Evolutionary conservation across 2,888 invertebrate genomes (phyloP), one percentile per base, ranked within the genome.

Genomic region (Oligia latruncula): DNA sequence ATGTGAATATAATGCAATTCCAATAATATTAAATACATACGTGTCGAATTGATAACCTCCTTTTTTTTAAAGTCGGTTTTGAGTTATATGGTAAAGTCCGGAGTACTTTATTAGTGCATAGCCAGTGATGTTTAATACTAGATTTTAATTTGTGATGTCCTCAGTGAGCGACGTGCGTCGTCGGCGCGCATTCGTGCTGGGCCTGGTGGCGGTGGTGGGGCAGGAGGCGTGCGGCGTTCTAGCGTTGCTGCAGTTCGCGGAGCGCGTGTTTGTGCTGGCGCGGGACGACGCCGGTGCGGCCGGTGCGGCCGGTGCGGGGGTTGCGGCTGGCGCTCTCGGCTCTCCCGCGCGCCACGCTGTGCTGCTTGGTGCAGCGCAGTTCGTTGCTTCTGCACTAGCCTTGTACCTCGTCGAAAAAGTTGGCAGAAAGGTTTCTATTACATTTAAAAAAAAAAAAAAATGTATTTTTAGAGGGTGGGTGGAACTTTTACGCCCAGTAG

Each of bases 181-280:
- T 0, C 92, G 94, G 0, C 92, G 93, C 60, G 95, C 95, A 4
- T 93, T 95, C 82, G 15, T 91, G 17, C 87, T 95, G 71, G 89
- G 91, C 8, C 88, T 90, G 23, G 87, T 93, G 17, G 92, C 93
- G 43, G 94, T 95, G 71, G 92, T 93, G 74, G 95, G 95, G 4
- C 95, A 95, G 85, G 95, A 95, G 89, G 89, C 91, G 85, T 95
- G 95, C 89, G 95, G 95, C 52, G 91, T 95, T 80, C 91, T 95
- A 62, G 92, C 95, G 43, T 91, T 95, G 74, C 89, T 95, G 87
- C 95, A 95, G 91, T 95, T 94, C 88, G 95, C 95, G 4, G 95
- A 95, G 90, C 93, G 94, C 35, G 93, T 94, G 78, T 95, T 95
- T 89, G 89, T 92, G 74, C 85, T 95, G 70, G 94, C 94, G 52